A percentile compares a stretch with the other conserved stretches of the same genome.
Evolutionary conservation across 1,140 invertebrate species (phyloP).

Genomic region (Leptinotarsa lineolata): DNA sequence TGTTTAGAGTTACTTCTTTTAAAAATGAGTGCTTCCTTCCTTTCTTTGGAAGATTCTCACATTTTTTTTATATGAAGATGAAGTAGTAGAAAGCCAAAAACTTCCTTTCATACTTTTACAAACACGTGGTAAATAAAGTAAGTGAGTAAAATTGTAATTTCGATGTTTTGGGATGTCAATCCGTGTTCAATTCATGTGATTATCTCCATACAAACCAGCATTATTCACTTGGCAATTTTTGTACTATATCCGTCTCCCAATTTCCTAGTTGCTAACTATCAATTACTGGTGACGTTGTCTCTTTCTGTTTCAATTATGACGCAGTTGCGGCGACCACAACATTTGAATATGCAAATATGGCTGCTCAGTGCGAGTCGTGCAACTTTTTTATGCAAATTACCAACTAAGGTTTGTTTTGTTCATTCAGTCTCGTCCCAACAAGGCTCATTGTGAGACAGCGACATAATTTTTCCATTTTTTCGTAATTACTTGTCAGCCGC

Average conservation of each 20-base stretch:
- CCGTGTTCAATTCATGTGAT: too few relatives aligned
- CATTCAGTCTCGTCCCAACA: conserved; percentile 37
- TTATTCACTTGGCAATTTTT: too few relatives aligned
- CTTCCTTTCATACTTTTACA: too few relatives aligned
- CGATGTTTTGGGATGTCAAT: too few relatives aligned
- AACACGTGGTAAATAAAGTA: too few relatives aligned
- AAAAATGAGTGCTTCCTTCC: too few relatives aligned
- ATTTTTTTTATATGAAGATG: too few relatives aligned
- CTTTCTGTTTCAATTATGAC: conserved; percentile 50
- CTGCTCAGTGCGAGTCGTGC: conserved; percentile 27
- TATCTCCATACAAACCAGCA: too few relatives aligned
- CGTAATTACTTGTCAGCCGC: conserved; percentile 28
- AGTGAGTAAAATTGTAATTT: too few relatives aligned
- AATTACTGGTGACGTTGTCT: conserved; percentile 41
- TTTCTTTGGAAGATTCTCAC: too few relatives aligned
- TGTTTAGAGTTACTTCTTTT: too few relatives aligned
- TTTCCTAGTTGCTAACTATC: conserved; percentile 36
- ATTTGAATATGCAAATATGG: conserved; percentile 49
- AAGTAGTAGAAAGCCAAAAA: too few relatives aligned
- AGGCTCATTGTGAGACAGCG: conserved; percentile 33
- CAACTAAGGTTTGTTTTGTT: conserved; percentile 46
- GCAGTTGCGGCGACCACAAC: conserved; percentile 46
- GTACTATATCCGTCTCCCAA: background rate
- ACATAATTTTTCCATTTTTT: conserved; percentile 18
- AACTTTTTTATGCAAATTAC: conserved; percentile 45